Conservation (phyloP, 2,113 vertebrate species). For the Lipotes vexillifer region DNA sequence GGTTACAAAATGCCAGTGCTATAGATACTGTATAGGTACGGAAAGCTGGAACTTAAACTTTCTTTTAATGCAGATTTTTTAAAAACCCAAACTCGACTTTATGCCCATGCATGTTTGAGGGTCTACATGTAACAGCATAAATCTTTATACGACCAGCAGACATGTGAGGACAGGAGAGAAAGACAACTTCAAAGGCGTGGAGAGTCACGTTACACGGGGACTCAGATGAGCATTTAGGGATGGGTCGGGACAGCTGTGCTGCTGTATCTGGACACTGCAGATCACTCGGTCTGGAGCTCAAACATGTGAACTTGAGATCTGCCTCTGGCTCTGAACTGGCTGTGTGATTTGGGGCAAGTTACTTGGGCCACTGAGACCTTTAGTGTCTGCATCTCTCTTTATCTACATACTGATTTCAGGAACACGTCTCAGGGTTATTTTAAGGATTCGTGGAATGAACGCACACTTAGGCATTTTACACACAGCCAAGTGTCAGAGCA, state of each 20-base stretch:
- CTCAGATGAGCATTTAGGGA: not conserved
- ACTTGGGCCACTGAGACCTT: not conserved
- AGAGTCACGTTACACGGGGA: not conserved
- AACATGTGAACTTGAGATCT: not conserved
- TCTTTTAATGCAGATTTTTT: not conserved
- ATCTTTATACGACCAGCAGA: not conserved
- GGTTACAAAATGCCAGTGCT: not conserved
- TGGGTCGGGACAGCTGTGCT: accelerated
- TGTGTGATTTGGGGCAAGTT: not conserved
- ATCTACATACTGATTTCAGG: not conserved
- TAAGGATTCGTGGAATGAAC: not conserved
- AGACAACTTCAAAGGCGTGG: not conserved
- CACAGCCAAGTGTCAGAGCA: not conserved
- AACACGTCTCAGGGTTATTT: not conserved
- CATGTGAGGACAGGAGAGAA: not conserved
- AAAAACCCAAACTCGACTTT: not conserved
- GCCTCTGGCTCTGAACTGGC: not conserved
- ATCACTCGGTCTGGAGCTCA: not conserved
- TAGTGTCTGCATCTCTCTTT: not conserved
- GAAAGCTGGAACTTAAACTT: not conserved
- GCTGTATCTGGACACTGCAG: accelerated
- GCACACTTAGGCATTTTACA: not conserved
- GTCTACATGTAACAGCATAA: not conserved
- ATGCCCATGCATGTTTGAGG: not conserved
- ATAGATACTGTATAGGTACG: not conserved